These are phyloP conservation scores for Cancer borealis DNA, from an alignment of 2,888 invertebrate genomes.

Conservation along the genomic window DNA sequence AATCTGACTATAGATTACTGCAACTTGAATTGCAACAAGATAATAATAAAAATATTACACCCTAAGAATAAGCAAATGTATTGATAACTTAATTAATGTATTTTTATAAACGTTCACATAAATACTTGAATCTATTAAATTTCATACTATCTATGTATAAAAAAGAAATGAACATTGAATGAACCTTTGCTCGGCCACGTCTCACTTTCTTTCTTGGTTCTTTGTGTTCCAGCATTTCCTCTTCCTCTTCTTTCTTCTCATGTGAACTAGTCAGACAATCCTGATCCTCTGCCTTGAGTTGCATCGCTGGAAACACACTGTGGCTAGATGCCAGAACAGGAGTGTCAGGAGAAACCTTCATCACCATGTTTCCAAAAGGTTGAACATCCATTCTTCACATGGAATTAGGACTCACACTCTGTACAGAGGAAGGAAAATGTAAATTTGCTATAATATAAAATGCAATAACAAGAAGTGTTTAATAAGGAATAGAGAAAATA, in stretches of 20 bases:
- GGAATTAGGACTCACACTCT: background rate
- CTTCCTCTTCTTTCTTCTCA: slow-evolving; percentile 23
- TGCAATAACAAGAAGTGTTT: no score
- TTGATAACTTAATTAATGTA: no score
- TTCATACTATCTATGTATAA: background rate
- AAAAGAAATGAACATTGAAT: background rate
- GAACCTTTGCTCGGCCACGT: slow-evolving; percentile 52
- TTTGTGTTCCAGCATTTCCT: slow-evolving; percentile 21
- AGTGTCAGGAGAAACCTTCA: background rate
- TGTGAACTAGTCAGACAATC: background rate
- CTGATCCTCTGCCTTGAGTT: background rate
- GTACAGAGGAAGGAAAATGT: background rate
- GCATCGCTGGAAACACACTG: background rate
- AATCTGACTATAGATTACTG: no score
- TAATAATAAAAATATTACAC: no score
- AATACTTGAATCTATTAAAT: background rate
- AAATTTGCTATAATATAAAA: background rate
- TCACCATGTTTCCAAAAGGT: slow-evolving; percentile 27
- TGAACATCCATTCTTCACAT: slow-evolving; percentile 27
- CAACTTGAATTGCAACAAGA: no score
- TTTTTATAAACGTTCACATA: background rate
- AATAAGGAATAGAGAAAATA: no score
- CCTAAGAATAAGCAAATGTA: no score
- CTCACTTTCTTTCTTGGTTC: slow-evolving; percentile 46
- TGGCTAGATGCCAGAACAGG: background rate